These are phyloP conservation scores for Marisa cornuarietis DNA, from an alignment of 1,140 invertebrate species.

Conservation along the genomic window DNA sequence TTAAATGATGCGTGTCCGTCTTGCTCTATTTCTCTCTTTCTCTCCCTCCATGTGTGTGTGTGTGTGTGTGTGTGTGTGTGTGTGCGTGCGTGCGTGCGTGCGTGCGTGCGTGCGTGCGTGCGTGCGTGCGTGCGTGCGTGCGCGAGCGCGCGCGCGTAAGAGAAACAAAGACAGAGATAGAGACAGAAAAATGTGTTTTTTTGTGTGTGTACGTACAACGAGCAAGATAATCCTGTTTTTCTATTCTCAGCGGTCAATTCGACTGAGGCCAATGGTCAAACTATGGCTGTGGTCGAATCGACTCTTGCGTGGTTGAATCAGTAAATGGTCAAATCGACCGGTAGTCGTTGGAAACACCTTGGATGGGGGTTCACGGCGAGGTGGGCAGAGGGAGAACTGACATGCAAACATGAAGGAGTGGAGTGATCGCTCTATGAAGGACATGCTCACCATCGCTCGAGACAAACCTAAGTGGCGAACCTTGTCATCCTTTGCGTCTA, in stretches of 20 bases:
- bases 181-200: too few species aligned
- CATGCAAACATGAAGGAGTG: too few species aligned
- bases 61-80: constrained; percentile 3
- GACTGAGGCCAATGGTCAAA: background rate
- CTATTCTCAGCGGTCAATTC: background rate
- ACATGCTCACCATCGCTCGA: too few species aligned
- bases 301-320: background rate
- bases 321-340: too few species aligned
- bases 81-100: constrained; percentile 1
- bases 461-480: too few species aligned
- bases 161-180: too few species aligned
- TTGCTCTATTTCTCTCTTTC: background rate
- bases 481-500: background rate
- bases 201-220: too few species aligned
- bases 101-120: constrained; percentile 4
- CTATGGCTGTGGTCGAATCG: background rate
- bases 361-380: background rate
- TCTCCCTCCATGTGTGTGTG: background rate
- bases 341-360: background rate
- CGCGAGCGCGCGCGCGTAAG: too few species aligned
- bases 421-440: too few species aligned
- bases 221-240: background rate
- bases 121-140: background rate
- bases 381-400: background rate
- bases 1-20: constrained; percentile 10